Evolutionary conservation across 2,113 vertebrate species (phyloP).

Genomic region (Danionella cerebrum): DNA sequence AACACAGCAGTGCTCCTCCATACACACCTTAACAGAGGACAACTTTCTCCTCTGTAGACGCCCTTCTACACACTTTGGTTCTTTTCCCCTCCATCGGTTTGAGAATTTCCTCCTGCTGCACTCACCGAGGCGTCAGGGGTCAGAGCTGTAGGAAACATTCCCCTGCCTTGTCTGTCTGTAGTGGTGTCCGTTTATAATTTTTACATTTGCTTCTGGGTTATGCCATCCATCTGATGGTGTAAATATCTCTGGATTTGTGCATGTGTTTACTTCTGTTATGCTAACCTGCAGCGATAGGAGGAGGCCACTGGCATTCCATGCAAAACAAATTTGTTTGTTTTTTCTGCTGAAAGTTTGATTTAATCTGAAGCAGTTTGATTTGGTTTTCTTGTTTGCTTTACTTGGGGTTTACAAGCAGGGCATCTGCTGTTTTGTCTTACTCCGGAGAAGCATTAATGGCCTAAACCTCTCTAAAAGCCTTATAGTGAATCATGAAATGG

Average conservation of each 20-base stretch:
- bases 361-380: constrained; percentile 62
- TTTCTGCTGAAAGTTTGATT: constrained; percentile 72
- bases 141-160: constrained; percentile 42
- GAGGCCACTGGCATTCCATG: constrained; percentile 69
- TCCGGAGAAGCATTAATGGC: constrained; percentile 1
- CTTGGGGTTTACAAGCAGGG: constrained; percentile 43
- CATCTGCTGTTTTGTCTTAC: constrained; percentile 25
- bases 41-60: constrained; percentile 58
- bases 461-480: constrained; percentile 23
- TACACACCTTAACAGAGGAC: constrained; percentile 86
- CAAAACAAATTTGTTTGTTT: constrained; percentile 72
- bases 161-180: constrained; percentile 62
- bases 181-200: constrained; percentile 56
- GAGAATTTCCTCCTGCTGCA: constrained; percentile 44
- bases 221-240: constrained; percentile 59
- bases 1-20: constrained; percentile 98
- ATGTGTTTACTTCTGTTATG: constrained; percentile 66
- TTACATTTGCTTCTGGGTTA: constrained; percentile 69
- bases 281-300: constrained; percentile 55
- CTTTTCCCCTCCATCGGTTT: constrained; percentile 26
- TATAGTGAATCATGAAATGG: constrained; percentile 20
- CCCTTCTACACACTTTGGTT: constrained; percentile 38
- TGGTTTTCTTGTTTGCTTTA: constrained; percentile 58
- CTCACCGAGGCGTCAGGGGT: constrained; percentile 23
- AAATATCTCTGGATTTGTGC: constrained; percentile 67